Conservation (phyloP, 2,113 vertebrate species). For the Ancistrus triradiatus region DNA sequence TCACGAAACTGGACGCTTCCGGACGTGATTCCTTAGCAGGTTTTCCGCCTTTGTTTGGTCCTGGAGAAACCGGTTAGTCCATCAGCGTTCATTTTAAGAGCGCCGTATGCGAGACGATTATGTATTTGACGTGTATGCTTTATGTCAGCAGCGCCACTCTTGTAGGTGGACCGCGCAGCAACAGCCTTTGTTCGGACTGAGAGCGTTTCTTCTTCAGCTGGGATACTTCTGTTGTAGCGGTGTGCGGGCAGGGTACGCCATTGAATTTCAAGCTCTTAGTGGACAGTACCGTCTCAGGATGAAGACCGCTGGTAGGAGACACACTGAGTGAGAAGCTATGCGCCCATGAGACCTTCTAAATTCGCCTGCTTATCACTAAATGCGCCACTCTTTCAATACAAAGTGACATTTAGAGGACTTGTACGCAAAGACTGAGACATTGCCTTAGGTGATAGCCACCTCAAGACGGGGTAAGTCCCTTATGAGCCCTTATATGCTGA, state of each 20-base stretch:
- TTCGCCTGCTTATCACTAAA: neutral
- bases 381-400: neutral
- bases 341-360: neutral
- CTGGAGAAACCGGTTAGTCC: slow-evolving; percentile 32
- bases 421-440: neutral
- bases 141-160: slow-evolving; percentile 44
- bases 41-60: slow-evolving; percentile 49
- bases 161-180: slow-evolving; percentile 29
- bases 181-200: slow-evolving; percentile 20
- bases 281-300: neutral
- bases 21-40: slow-evolving; percentile 46
- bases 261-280: slow-evolving; percentile 6
- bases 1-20: slow-evolving; percentile 43
- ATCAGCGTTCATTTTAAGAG: slow-evolving; percentile 48
- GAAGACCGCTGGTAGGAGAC: slow-evolving; percentile 19
- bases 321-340: slow-evolving; percentile 34
- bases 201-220: slow-evolving; percentile 36
- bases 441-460: neutral
- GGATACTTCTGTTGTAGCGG: slow-evolving; percentile 14
- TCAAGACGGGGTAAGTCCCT: slow-evolving; percentile 3
- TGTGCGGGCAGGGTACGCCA: slow-evolving; percentile 13
- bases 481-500: neutral
- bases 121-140: slow-evolving; percentile 38
- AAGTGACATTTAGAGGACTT: slow-evolving; percentile 3
- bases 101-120: slow-evolving; percentile 24